A percentile compares a stretch with the other conserved stretches of the same genome.
phyloP scores from a whole-genome alignment of 1,140 invertebrate genomes.

The Calliphora vicina region DNA sequence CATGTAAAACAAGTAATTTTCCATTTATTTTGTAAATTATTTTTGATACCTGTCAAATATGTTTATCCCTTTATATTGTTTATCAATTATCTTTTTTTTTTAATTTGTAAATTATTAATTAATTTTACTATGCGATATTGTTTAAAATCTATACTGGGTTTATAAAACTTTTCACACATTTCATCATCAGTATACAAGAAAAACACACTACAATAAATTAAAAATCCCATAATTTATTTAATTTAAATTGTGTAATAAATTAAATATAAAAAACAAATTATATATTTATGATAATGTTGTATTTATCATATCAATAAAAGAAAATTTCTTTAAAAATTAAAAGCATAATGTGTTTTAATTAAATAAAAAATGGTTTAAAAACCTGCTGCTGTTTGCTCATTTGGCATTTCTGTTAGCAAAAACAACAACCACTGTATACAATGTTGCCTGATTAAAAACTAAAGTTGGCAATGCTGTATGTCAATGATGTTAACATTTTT shows the following conservation, averaged over 20 bases:
- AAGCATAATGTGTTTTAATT: no score
- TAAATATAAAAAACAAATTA: not conserved
- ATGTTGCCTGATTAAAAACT: no score
- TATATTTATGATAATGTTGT: slow-evolving; percentile 7
- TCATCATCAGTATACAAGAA: not conserved
- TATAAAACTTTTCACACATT: not conserved
- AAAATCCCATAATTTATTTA: not conserved
- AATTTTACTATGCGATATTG: not conserved
- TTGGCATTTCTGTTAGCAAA: no score
- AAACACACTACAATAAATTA: not conserved
- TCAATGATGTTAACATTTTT: no score
- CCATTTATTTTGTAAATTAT: slow-evolving; percentile 12
- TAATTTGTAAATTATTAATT: not conserved
- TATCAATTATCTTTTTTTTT: not conserved
- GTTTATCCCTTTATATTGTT: no score
- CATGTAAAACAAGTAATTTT: not conserved
- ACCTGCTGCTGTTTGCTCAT: no score
- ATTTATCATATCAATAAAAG: not conserved
- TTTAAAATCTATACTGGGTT: not conserved
- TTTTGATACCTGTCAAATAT: not conserved
- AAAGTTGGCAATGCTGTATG: no score
- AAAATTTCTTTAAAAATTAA: not conserved
- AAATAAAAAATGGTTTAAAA: not conserved
- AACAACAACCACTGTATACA: not conserved
- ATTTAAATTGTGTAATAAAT: not conserved